Evolutionary conservation across 2,888 invertebrate species (phyloP).

Genomic region (Chouioia cunea): DNA sequence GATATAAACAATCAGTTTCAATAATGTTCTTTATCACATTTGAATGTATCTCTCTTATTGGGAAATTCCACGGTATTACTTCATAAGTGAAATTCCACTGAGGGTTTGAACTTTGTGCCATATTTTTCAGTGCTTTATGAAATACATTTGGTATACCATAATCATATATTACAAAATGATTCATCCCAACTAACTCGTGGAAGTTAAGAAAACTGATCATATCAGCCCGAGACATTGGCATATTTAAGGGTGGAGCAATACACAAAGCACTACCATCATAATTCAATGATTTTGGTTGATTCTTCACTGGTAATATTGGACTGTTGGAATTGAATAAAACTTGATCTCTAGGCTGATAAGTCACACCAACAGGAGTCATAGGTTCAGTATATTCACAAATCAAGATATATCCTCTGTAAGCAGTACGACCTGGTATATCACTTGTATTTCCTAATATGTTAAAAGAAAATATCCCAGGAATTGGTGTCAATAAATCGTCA

Average conservation of each 20-base stretch:
- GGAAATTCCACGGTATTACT: constrained; percentile 78
- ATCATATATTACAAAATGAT: constrained; percentile 77
- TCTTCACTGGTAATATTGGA: constrained; percentile 55
- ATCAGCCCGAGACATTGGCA: constrained; percentile 71
- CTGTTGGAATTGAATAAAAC: constrained; percentile 42
- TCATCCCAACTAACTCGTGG: constrained; percentile 77
- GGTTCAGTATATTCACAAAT: constrained; percentile 58
- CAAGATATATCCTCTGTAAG: constrained; percentile 73
- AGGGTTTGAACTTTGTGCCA: constrained; percentile 61
- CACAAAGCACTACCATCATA: constrained; percentile 74
- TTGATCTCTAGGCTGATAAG: constrained; percentile 52
- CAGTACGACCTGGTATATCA: constrained; percentile 67
- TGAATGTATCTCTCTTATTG: constrained; percentile 70
- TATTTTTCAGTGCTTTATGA: constrained; percentile 65
- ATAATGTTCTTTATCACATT: constrained; percentile 69
- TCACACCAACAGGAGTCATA: constrained; percentile 60
- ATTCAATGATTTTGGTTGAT: constrained; percentile 45
- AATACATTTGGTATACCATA: constrained; percentile 70
- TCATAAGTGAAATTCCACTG: constrained; percentile 70
- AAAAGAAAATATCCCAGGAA: constrained; percentile 70
- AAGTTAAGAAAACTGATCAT: constrained; percentile 78
- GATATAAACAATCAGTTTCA: constrained; percentile 76
- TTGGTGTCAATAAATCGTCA: constrained; percentile 72
- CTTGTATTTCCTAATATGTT: constrained; percentile 56
- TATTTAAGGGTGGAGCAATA: constrained; percentile 74